A percentile compares a stretch with the other conserved stretches of the same genome.
Conservation (phyloP, 1,140 invertebrate species). For the Drosophila chauvacae region DNA sequence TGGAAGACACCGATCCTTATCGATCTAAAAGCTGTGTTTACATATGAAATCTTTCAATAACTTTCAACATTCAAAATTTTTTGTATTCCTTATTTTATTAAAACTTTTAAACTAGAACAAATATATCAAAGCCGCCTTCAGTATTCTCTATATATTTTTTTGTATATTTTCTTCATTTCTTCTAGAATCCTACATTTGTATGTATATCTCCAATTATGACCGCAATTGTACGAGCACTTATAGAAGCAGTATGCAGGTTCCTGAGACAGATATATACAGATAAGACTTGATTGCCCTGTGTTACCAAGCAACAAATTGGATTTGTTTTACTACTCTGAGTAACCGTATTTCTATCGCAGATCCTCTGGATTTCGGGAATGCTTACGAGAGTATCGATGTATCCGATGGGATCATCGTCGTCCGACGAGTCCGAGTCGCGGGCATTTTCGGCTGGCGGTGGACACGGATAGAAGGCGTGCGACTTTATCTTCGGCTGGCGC, state of each 20-base stretch:
- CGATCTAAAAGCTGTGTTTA: background rate
- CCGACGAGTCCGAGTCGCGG: constrained; percentile 84
- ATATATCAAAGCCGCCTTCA: too few relatives aligned
- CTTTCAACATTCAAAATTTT: background rate
- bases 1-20: too few relatives aligned
- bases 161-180: background rate
- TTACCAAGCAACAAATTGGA: constrained; percentile 2
- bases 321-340: background rate
- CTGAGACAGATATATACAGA: constrained; percentile 11
- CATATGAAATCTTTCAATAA: background rate
- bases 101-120: too few relatives aligned
- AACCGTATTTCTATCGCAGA: background rate
- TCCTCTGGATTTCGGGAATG: constrained; percentile 4
- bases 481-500: constrained; percentile 84
- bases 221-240: background rate
- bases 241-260: constrained; percentile 5
- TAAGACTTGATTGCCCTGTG: constrained; percentile 4
- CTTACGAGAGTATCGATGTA: constrained; percentile 87
- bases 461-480: constrained; percentile 88
- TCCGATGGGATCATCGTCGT: constrained; percentile 86
- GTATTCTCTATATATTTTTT: background rate
- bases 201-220: background rate
- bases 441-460: constrained; percentile 87
- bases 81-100: background rate
- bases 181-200: background rate